Percentiles rank a stretch among this genome's conserved stretches.
These are phyloP conservation scores for Paramormyrops hopkinsi DNA, from an alignment of 2,797 vertebrate genomes.

Conservation along the genomic window DNA sequence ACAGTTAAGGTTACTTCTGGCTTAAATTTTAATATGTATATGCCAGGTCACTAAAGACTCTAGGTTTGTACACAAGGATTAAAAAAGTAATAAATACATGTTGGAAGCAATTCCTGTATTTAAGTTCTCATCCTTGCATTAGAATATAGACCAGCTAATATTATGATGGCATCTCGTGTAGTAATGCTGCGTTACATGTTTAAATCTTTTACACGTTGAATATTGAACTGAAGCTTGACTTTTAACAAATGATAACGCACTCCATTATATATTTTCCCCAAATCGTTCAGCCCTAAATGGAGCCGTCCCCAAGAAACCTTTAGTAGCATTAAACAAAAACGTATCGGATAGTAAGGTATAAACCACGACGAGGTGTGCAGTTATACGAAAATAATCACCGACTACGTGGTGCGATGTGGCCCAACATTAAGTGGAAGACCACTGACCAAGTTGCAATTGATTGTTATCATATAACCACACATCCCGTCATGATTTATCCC, in stretches of 20 bases:
- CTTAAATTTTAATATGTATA: not conserved
- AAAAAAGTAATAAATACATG: not conserved
- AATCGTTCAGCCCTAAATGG: not conserved
- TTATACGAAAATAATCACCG: not conserved
- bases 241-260: not conserved
- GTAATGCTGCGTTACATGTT: not conserved
- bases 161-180: not conserved
- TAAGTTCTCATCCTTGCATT: not conserved
- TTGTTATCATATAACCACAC: not conserved
- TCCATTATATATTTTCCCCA: not conserved
- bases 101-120: not conserved
- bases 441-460: not conserved
- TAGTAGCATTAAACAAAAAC: not conserved
- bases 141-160: not conserved
- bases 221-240: not conserved
- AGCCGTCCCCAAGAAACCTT: not conserved
- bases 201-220: not conserved
- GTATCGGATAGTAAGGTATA: not conserved
- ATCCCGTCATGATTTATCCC: not conserved
- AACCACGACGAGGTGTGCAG: not conserved
- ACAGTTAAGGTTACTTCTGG: not conserved
- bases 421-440: not conserved
- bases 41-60: not conserved
- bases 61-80: not conserved
- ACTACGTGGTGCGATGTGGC: not conserved